These are phyloP conservation scores for Eupleurogrammus muticus DNA, from an alignment of 2,797 vertebrate genomes.

Conservation along the genomic window DNA sequence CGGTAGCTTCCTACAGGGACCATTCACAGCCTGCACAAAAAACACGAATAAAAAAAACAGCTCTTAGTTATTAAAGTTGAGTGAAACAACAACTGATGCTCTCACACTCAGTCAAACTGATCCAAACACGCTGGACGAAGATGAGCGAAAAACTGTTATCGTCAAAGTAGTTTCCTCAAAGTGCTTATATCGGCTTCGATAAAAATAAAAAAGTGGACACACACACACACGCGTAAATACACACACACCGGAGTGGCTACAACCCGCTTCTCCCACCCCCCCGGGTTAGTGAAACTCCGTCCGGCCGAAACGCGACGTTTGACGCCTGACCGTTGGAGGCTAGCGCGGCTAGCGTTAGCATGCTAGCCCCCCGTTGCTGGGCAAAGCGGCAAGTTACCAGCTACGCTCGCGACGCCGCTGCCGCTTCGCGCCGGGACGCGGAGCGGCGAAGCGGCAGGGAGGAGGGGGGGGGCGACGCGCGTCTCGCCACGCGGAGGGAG, in stretches of 20 bases:
- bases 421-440: conserved; percentile 38
- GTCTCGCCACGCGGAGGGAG: conserved; percentile 27
- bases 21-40: conserved; percentile 84
- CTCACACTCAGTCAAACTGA: no score
- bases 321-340: conserved; percentile 71
- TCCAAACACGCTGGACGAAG: no score
- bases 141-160: conserved; percentile 57
- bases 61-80: no score
- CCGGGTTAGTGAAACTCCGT: conserved; percentile 12
- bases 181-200: not conserved
- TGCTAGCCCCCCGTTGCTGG: conserved; percentile 71
- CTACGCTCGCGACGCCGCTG: conserved; percentile 52
- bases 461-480: conserved; percentile 49
- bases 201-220: no score
- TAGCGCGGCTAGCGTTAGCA: conserved; percentile 74
- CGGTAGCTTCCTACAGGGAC: conserved; percentile 84
- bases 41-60: no score
- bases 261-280: not conserved
- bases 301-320: conserved; percentile 69
- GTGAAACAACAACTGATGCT: no score
- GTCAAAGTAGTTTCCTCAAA: conserved; percentile 46
- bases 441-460: conserved; percentile 30
- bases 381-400: conserved; percentile 73
- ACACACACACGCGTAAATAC: no score
- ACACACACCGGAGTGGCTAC: no score